phyloP scores from a whole-genome alignment of 2,888 invertebrate genomes.

The Zeuzera pyrina region DNA sequence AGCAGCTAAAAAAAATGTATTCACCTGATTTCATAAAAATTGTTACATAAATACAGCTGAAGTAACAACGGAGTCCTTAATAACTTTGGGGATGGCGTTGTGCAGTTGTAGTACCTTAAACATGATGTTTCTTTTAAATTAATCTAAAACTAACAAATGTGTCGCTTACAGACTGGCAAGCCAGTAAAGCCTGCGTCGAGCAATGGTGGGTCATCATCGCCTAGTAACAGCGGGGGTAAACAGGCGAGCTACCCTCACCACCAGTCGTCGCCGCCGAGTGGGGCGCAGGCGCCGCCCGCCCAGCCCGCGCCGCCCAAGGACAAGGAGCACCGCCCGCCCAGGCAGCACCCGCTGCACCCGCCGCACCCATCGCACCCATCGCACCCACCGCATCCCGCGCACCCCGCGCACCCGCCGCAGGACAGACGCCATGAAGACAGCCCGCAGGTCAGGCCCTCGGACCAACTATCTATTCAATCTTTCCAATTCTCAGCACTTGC shows the following conservation, averaged over 20 bases:
- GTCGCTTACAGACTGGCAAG: conserved; percentile 69
- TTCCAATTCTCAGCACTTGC: too few species aligned
- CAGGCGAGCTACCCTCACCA: conserved; percentile 14
- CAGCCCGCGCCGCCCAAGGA: conserved; percentile 12
- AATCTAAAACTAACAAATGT: too few species aligned
- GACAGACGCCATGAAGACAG: neutral
- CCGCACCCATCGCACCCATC: conserved; percentile 3
- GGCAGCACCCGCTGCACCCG: conserved; percentile 5
- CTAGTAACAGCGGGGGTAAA: too few species aligned
- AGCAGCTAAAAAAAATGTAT: too few species aligned
- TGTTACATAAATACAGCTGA: too few species aligned
- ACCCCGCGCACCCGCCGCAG: conserved; percentile 1
- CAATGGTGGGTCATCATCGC: conserved; percentile 16
- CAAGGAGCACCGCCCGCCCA: conserved; percentile 15
- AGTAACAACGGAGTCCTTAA: too few species aligned
- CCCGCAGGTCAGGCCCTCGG: too few species aligned
- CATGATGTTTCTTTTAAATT: too few species aligned
- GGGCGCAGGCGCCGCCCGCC: conserved; percentile 23
- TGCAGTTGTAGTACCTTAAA: too few species aligned
- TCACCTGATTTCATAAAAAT: too few species aligned
- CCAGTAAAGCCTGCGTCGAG: conserved; percentile 62
- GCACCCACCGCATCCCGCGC: conserved; percentile 5
- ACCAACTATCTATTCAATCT: too few species aligned
- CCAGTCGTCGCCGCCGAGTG: conserved; percentile 5
- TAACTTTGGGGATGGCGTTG: too few species aligned